Conservation (phyloP, 2,797 vertebrate species). For the Paguma larvata region DNA sequence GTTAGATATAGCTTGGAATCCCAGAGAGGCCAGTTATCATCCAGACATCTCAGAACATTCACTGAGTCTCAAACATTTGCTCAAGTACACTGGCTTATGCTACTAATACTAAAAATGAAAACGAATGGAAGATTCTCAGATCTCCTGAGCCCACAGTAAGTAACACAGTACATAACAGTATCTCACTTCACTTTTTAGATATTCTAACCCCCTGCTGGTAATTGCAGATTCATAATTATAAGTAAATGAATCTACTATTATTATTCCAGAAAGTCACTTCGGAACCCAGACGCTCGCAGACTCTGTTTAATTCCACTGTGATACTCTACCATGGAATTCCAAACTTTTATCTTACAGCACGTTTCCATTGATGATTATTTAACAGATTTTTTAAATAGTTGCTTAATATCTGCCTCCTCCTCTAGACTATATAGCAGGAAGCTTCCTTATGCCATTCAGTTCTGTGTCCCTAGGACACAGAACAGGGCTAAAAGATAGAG, state of each 20-base stretch:
- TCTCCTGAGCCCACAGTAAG: not conserved
- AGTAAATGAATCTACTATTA: constrained; percentile 40
- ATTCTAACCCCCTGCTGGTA: not conserved
- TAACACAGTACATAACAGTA: not conserved
- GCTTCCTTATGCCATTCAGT: not conserved
- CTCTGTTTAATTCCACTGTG: not conserved
- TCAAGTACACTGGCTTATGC: not conserved
- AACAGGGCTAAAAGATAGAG: not conserved
- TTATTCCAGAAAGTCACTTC: constrained; percentile 25
- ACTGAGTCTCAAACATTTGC: not conserved
- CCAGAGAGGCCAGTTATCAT: not conserved
- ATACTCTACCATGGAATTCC: not conserved
- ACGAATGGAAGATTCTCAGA: not conserved
- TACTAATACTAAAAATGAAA: not conserved
- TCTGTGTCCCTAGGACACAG: not conserved
- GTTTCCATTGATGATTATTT: not conserved
- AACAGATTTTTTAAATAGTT: not conserved
- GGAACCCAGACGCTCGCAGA: not conserved
- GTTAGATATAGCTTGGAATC: not conserved
- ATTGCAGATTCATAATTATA: constrained; percentile 51
- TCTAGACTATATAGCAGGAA: not conserved
- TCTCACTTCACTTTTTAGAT: not conserved
- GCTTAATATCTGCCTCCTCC: not conserved
- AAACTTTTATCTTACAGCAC: constrained; percentile 28
- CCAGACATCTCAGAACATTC: not conserved